Evolutionary conservation across 2,113 vertebrate species (phyloP).

Genomic region (Amphiprion percula): DNA sequence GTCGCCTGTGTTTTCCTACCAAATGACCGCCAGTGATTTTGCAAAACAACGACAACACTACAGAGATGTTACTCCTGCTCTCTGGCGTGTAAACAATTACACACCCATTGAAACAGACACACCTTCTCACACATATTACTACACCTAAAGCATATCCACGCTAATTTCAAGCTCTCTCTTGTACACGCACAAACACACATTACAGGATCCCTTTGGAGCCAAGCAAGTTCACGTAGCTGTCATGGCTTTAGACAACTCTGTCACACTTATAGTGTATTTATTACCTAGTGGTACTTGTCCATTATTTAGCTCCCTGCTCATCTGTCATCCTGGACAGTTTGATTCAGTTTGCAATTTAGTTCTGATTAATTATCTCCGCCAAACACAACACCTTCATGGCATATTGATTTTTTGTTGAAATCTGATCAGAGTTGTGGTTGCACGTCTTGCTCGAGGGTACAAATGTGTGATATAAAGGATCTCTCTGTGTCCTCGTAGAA

Average conservation of each 20-base stretch:
- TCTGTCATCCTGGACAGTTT: slow-evolving; percentile 41
- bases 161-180: not conserved
- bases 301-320: slow-evolving; percentile 29
- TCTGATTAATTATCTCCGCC: slow-evolving; percentile 53
- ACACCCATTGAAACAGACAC: not conserved
- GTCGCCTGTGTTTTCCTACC: not conserved
- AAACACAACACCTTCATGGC: slow-evolving; percentile 5
- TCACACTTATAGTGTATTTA: slow-evolving; percentile 40
- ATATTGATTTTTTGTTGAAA: slow-evolving; percentile 55
- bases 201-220: not conserved
- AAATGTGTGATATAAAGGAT: slow-evolving; percentile 43
- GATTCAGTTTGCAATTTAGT: slow-evolving; percentile 38
- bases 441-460: not conserved
- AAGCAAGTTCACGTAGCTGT: slow-evolving; percentile 19
- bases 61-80: slow-evolving; percentile 3
- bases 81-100: not conserved
- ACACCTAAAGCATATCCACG: not conserved
- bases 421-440: slow-evolving; percentile 45
- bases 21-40: not conserved
- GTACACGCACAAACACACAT: not conserved
- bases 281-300: slow-evolving; percentile 25
- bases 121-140: not conserved
- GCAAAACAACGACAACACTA: not conserved
- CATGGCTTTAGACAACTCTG: slow-evolving; percentile 23
- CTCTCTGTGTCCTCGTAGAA: slow-evolving; percentile 30